Evolutionary conservation across 2,888 invertebrate species (phyloP).

Genomic region (Molanna angustata): DNA sequence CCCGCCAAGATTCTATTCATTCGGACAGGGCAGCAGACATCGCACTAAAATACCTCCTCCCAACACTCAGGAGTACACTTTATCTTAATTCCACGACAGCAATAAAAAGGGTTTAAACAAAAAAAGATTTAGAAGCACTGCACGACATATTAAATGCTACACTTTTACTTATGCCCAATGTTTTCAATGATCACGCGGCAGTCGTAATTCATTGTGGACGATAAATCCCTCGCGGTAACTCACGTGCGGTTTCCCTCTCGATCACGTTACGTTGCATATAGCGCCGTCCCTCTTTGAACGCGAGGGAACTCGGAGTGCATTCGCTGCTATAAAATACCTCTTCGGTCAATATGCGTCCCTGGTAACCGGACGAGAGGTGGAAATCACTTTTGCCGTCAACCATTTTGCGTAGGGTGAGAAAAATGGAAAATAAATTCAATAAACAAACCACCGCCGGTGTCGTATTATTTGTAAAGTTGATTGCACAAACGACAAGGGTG

Average conservation of each 20-base stretch:
- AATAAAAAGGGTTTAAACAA: no score
- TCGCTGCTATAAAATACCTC: slow-evolving; percentile 18
- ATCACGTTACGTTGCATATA: slow-evolving; percentile 1
- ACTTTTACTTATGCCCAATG: no score
- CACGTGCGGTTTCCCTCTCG: neutral
- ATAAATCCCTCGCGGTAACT: no score
- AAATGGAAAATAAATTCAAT: slow-evolving; percentile 20
- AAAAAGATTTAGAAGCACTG: no score
- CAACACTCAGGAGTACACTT: no score
- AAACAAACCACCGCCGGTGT: slow-evolving; percentile 6
- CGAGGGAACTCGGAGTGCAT: slow-evolving; percentile 8
- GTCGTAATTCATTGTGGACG: no score
- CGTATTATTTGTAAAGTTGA: slow-evolving; percentile 2
- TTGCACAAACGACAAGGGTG: slow-evolving; percentile 5
- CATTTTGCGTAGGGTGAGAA: slow-evolving; percentile 18
- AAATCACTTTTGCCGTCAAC: slow-evolving; percentile 22
- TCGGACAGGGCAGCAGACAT: no score
- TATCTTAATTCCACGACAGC: no score
- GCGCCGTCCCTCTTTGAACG: slow-evolving; percentile 10
- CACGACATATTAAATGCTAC: no score
- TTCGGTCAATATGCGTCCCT: slow-evolving; percentile 17
- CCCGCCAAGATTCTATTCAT: no score
- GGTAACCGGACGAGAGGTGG: slow-evolving; percentile 21
- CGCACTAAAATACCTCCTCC: no score
- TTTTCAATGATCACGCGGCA: no score